phyloP scores from a whole-genome alignment of 2,797 vertebrate genomes.

The Dryobates pubescens region DNA sequence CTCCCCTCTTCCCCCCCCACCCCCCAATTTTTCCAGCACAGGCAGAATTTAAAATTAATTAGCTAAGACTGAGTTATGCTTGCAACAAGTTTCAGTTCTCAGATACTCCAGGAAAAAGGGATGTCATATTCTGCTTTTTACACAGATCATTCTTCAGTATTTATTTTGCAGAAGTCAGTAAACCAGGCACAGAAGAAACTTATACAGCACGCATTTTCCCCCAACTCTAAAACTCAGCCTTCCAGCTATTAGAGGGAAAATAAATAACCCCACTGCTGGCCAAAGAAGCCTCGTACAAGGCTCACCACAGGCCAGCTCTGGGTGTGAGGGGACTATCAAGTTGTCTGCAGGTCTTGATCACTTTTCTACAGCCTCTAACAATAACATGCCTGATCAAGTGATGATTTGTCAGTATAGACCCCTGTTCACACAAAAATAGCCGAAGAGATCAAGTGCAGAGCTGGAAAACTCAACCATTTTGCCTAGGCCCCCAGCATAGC shows the following conservation, averaged over 20 bases:
- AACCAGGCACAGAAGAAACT: neutral
- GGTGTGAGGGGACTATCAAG: neutral
- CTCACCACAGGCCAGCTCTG: neutral
- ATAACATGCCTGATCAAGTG: neutral
- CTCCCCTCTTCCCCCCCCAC: neutral
- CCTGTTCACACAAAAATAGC: neutral
- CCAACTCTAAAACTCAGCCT: rapidly evolving
- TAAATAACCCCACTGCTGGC: neutral
- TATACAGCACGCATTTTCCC: neutral
- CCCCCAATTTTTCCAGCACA: neutral
- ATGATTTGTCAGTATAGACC: neutral
- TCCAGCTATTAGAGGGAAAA: neutral
- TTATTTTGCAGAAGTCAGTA: neutral
- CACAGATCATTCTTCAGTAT: neutral
- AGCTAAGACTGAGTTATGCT: constrained; percentile 43
- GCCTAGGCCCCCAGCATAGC: neutral
- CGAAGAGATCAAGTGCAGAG: neutral
- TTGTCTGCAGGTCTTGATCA: neutral
- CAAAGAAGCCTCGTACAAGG: neutral
- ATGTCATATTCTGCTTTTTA: neutral
- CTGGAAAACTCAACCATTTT: neutral
- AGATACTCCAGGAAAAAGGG: neutral
- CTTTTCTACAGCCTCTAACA: neutral
- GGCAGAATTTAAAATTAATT: constrained; percentile 26
- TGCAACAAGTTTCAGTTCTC: constrained; percentile 29